Conservation (phyloP, 2,888 invertebrate genomes). For the Pseudococcus viburni region DNA sequence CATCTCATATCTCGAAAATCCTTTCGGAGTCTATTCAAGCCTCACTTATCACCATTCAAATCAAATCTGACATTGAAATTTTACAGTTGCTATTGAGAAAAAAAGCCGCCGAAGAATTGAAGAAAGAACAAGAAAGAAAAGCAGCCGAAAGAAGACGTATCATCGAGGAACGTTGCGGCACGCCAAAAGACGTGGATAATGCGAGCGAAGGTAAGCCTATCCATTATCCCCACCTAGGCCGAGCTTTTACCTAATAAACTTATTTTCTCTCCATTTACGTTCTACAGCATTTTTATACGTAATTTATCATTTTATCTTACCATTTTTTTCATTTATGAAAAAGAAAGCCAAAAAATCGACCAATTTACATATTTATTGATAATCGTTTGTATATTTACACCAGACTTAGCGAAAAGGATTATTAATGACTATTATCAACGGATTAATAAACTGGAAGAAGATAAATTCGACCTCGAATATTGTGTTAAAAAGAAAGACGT, state of each 20-base stretch:
- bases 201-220: conserved; percentile 88
- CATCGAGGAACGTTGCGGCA: conserved; percentile 95
- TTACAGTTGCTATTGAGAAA: conserved; percentile 96
- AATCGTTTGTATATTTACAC: conserved; percentile 61
- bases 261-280: not conserved
- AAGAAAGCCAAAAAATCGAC: not conserved
- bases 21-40: not conserved
- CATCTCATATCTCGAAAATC: not conserved
- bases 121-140: conserved; percentile 99
- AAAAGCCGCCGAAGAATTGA: conserved; percentile 99
- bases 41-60: not conserved
- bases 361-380: not conserved
- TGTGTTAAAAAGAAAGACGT: conserved; percentile 96
- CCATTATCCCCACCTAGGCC: not conserved
- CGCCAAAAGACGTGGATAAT: conserved; percentile 90
- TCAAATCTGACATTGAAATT: conserved; percentile 25
- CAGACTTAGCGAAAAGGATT: conserved; percentile 84
- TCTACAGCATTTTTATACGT: not conserved
- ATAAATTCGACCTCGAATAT: conserved; percentile 99
- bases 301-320: not conserved
- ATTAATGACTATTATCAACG: conserved; percentile 89
- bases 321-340: not conserved
- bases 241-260: not conserved
- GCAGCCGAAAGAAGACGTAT: conserved; percentile 97
- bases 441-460: conserved; percentile 90